Percentiles rank a stretch among this genome's conserved stretches.
phyloP scores from a whole-genome alignment of 2,888 invertebrate species.

The Molorchus minor region DNA sequence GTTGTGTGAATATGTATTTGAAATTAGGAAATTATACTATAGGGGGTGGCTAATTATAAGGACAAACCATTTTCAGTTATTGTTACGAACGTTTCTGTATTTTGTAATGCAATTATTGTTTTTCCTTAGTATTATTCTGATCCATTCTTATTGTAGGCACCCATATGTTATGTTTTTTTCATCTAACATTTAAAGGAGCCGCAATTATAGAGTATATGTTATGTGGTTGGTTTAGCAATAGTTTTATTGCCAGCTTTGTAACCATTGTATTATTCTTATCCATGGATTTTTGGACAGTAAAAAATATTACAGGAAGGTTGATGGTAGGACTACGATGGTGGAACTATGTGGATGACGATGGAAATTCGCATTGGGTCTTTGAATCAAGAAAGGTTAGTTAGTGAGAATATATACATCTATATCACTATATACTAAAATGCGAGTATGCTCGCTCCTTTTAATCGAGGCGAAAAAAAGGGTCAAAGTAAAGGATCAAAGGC shows the following conservation, averaged over 20 bases:
- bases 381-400: slow-evolving; percentile 94
- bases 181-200: slow-evolving; percentile 84
- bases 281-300: slow-evolving; percentile 99
- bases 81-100: too few species aligned
- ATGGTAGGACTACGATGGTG: slow-evolving; percentile 98
- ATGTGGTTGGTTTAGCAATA: slow-evolving; percentile 88
- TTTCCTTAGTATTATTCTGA: too few species aligned
- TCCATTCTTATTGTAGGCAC: slow-evolving; percentile 86
- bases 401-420: too few species aligned
- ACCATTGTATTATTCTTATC: slow-evolving; percentile 88
- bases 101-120: too few species aligned
- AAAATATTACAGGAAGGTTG: slow-evolving; percentile 93
- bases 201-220: slow-evolving; percentile 90
- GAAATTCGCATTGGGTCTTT: slow-evolving; percentile 97
- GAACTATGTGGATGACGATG: slow-evolving; percentile 99
- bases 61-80: too few species aligned
- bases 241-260: slow-evolving; percentile 97
- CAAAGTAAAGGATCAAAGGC: too few species aligned
- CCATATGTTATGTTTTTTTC: slow-evolving; percentile 93
- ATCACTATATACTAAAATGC: too few species aligned
- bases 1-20: too few species aligned
- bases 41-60: too few species aligned
- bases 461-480: too few species aligned
- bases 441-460: too few species aligned
- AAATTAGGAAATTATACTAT: too few species aligned